Evolutionary conservation across 2,797 vertebrate genomes (phyloP), one percentile per base, ranked within the genome.

Genomic region (Manis crassicaudata): DNA sequence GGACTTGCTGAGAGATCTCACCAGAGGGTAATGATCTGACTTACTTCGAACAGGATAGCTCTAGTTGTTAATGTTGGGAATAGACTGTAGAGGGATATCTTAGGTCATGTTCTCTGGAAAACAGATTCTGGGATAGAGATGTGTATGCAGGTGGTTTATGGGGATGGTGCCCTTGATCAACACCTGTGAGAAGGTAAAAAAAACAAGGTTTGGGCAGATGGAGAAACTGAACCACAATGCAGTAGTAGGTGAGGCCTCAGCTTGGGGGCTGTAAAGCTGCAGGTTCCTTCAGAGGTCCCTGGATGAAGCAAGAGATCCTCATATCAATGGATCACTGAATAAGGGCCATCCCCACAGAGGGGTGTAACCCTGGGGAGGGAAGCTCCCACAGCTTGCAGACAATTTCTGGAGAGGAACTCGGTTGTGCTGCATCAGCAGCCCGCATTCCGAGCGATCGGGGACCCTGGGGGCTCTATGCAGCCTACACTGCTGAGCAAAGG

Each of bases 401-500:
- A 27, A 8, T 29, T 18, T 50, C 63, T 62, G 25, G 43, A 40
- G 35, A 40, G 50, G 67, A 79, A 6, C 50, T 85, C 4, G 18
- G 50, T 25, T 10, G 16, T 21, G 56, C 43, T 4, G 12, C 43
- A 2, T 40, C 8, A 3, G 35, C 2, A 4, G 29, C 25, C 63
- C n/a, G 10, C 21, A 4, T 40, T n/a, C 29, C 10, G 32, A 6
- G 40, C n/a, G 8, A 9, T 6, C 1, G 1, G 32, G 23, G 65
- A 58, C 70, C 10, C 46, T 32, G 23, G 54, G 37, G 70, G 23
- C 63, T 6, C 13, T 2, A 7, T 12, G 18, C 5, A 83, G 27
- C 14, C 0, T 9, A 52, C n/a, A 20, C 40, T 7, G 3, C 1
- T 4, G 0, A 9, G 35, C 11, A 7, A 35, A 46, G 4, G 32